Conservation (phyloP, 2,888 invertebrate genomes). For the Apamea epomidion region DNA sequence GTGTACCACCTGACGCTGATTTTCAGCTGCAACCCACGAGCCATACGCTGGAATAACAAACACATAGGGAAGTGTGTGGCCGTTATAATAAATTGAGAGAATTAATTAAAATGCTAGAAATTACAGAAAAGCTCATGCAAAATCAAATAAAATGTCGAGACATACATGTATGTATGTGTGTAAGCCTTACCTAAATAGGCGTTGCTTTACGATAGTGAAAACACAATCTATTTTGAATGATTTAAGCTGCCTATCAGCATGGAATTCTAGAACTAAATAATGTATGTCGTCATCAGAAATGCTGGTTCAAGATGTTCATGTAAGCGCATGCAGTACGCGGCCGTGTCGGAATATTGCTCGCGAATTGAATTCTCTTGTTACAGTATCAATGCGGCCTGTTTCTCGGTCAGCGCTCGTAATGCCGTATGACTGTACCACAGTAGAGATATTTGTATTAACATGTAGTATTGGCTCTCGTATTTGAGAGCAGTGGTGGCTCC, state of each 20-base stretch:
- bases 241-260: not conserved
- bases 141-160: no score
- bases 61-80: no score
- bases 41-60: no score
- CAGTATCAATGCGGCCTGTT: slow-evolving; percentile 16
- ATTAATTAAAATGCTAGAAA: no score
- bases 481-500: no score
- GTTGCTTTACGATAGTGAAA: not conserved
- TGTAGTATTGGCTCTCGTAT: not conserved
- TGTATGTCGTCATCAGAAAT: slow-evolving; percentile 7
- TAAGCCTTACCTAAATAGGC: no score
- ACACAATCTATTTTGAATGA: not conserved
- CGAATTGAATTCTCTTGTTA: slow-evolving; percentile 42
- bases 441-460: not conserved
- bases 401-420: slow-evolving; percentile 6
- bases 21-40: no score
- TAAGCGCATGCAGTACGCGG: not conserved
- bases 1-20: no score
- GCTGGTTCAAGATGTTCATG: not conserved
- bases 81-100: no score
- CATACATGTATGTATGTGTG: no score
- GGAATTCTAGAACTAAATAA: slow-evolving; percentile 5
- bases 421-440: not conserved
- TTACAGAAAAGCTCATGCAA: no score
- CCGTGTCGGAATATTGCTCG: slow-evolving; percentile 39